phyloP scores from a whole-genome alignment of 2,113 vertebrate genomes.

The Colius striatus region DNA sequence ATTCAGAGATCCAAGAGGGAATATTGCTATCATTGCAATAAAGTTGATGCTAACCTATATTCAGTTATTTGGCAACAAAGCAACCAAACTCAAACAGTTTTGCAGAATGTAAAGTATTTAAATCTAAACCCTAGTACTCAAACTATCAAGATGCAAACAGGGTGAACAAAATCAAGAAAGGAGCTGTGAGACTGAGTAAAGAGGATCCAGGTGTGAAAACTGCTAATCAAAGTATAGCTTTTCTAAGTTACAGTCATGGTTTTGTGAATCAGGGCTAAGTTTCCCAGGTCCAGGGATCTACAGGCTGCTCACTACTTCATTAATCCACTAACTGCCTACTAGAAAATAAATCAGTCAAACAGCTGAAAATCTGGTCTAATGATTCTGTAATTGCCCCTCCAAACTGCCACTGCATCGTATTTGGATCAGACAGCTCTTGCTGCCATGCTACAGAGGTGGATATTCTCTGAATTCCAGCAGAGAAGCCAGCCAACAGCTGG shows the following conservation, averaged over 20 bases:
- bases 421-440: not conserved
- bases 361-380: conserved; percentile 2
- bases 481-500: too few species aligned
- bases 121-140: not conserved
- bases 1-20: not conserved
- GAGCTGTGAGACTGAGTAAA: not conserved
- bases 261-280: not conserved
- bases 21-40: not conserved
- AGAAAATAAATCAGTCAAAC: not conserved
- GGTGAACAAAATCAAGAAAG: not conserved
- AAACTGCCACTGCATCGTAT: not conserved
- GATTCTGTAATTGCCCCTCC: not conserved
- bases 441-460: not conserved
- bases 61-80: not conserved
- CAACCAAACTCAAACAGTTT: not conserved
- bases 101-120: not conserved
- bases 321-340: not conserved
- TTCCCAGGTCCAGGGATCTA: not conserved
- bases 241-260: not conserved
- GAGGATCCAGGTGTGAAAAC: not conserved
- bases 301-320: not conserved
- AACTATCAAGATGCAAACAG: not conserved
- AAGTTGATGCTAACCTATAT: not conserved
- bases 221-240: not conserved
- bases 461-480: not conserved